Percentiles rank a stretch among this genome's conserved stretches.
These are phyloP conservation scores for Brachyhypopomus occidentalis DNA, from an alignment of 2,113 vertebrate genomes.

Conservation along the genomic window DNA sequence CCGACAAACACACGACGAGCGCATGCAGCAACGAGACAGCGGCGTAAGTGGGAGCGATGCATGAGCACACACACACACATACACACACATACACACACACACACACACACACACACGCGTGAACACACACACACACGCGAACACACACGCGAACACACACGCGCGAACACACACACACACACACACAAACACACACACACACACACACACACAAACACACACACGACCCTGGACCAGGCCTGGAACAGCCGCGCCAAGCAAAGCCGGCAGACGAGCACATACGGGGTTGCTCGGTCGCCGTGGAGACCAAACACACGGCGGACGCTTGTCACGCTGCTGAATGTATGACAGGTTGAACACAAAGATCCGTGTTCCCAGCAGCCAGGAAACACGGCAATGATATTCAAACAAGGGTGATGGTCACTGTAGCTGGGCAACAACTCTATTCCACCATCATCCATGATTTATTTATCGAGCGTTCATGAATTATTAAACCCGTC, in stretches of 20 bases:
- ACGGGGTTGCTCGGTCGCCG: not conserved
- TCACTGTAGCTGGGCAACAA: too few relatives aligned
- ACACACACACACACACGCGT: too few relatives aligned
- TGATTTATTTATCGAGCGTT: too few relatives aligned
- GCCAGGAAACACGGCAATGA: too few relatives aligned
- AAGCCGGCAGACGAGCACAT: too few relatives aligned
- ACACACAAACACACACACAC: too few relatives aligned
- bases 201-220: constrained; percentile 20
- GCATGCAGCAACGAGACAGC: constrained; percentile 45
- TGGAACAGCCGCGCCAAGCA: not conserved
- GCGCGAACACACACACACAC: not conserved
- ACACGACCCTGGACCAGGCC: not conserved
- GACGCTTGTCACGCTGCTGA: not conserved
- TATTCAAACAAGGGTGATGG: too few relatives aligned
- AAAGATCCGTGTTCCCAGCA: not conserved
- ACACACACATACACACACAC: not conserved
- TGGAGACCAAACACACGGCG: not conserved
- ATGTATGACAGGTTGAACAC: not conserved
- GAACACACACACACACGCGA: constrained; percentile 13
- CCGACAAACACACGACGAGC: constrained; percentile 32
- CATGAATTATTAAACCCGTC: not conserved
- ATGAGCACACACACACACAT: constrained; percentile 27
- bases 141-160: constrained; percentile 22
- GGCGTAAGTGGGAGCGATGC: not conserved
- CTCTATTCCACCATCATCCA: too few relatives aligned